These are phyloP conservation scores for Carlito syrichta DNA, from an alignment of 2,113 vertebrate genomes.

Conservation along the genomic window DNA sequence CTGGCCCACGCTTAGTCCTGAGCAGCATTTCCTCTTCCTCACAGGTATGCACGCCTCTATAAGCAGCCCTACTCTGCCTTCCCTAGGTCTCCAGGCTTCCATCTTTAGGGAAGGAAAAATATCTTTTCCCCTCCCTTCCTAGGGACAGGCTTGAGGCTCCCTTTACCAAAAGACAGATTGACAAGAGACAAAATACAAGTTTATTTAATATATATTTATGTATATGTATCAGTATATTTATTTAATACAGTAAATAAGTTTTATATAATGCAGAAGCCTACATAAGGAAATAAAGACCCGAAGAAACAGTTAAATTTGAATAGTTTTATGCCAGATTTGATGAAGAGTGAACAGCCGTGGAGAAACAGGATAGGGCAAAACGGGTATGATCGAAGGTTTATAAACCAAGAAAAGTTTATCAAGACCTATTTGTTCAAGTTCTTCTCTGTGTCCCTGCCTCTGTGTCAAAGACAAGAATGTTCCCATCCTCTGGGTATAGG, in stretches of 20 bases:
- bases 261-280: background rate
- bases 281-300: background rate
- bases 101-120: background rate
- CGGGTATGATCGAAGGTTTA: background rate
- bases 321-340: background rate
- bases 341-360: background rate
- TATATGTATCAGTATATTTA: background rate
- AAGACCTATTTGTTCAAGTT: background rate
- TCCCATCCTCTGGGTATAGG: background rate
- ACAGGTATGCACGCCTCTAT: fast-evolving
- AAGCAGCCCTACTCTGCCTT: background rate
- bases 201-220: background rate
- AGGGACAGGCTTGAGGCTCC: background rate
- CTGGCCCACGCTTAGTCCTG: no score
- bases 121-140: background rate
- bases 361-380: background rate
- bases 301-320: background rate
- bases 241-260: background rate
- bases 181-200: background rate
- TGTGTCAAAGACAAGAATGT: background rate
- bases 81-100: background rate
- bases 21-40: background rate
- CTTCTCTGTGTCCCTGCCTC: background rate
- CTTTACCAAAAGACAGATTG: background rate
- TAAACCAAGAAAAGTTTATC: background rate